phyloP scores from a whole-genome alignment of 2,113 vertebrate genomes.

The Salvelinus sp. region DNA sequence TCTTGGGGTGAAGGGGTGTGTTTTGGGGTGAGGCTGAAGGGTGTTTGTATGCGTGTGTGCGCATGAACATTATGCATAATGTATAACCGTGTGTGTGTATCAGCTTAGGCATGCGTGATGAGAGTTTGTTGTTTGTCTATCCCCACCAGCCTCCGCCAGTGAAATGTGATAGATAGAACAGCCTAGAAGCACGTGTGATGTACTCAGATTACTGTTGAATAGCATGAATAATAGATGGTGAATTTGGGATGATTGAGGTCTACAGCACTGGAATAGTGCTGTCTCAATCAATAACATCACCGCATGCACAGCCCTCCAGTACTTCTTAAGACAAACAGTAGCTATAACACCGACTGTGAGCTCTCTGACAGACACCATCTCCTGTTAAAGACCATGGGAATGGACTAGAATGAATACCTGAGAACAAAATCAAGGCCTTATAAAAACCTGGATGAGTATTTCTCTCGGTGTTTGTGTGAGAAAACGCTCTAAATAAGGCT shows the following conservation, averaged over 20 bases:
- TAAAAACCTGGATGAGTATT: no score
- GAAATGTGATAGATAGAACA: constrained; percentile 29
- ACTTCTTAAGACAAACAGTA: constrained; percentile 14
- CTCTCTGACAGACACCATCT: not conserved
- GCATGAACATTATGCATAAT: not conserved
- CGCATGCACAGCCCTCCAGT: constrained; percentile 14
- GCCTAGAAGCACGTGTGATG: constrained; percentile 30
- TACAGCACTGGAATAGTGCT: constrained; percentile 26
- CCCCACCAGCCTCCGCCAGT: constrained; percentile 30
- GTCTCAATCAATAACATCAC: constrained; percentile 42
- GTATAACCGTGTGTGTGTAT: not conserved
- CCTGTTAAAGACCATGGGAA: no score
- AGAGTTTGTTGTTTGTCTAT: constrained; percentile 17
- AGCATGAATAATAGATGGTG: constrained; percentile 54
- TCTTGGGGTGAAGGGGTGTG: no score
- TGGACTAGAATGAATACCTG: no score
- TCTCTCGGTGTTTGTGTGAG: no score
- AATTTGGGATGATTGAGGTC: constrained; percentile 27
- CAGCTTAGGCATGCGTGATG: not conserved
- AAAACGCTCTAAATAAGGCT: no score
- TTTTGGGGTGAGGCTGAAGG: no score
- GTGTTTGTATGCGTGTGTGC: constrained; percentile 7
- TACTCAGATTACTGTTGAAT: constrained; percentile 52
- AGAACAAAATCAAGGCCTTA: no score
- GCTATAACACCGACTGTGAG: not conserved